Evolutionary conservation across 2,888 invertebrate species (phyloP), one percentile per base, ranked within the genome.

Genomic region (Onchidella celtica): DNA sequence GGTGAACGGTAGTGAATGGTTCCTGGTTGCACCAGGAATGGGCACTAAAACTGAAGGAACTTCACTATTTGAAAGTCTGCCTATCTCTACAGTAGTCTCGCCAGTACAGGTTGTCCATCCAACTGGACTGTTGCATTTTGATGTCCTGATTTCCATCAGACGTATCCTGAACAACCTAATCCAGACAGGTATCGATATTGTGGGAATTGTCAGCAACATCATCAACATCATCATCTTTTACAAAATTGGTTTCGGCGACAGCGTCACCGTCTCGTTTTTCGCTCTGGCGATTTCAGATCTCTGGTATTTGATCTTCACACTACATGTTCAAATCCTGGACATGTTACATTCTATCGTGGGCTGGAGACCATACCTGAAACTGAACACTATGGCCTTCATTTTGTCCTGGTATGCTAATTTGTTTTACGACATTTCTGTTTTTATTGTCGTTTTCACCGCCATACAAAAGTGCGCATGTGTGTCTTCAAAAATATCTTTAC

Each of bases 381-480:
- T 80, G 0, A 66, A 65, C 68, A n/a, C n/a, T 21, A 11, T 79
- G n/a, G 55, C 63, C 32, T 72, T n/a, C 63, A 63, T 29, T 11
- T 34, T 63, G 11, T 14, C 38, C 0, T 70, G 70, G 72, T 72
- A 27, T 32, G 32, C 61, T 32, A 69, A 40, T 1, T 40, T 66
- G 32, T 68, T 66, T 17, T 38, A 4, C 47, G 66, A 66, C 29
- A 47, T 34, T 6, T 21, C 68, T 2, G n/a, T 66, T 0, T 6
- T 29, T 2, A n/a, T 66, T 9, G 57, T 34, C 21, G 76, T 76
- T 17, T 66, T 76, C 76, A 68, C 24, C 32, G 76, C 68, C 47
- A 55, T 76, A 24, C 55, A 76, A 21, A 65, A 76, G 34, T 65
- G 68, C 24, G 55, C 55, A 0, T 68, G 68, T 34, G 68, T 68